phyloP scores from a whole-genome alignment of 1,140 invertebrate species.

The Macrobrachium rosenbergii region DNA sequence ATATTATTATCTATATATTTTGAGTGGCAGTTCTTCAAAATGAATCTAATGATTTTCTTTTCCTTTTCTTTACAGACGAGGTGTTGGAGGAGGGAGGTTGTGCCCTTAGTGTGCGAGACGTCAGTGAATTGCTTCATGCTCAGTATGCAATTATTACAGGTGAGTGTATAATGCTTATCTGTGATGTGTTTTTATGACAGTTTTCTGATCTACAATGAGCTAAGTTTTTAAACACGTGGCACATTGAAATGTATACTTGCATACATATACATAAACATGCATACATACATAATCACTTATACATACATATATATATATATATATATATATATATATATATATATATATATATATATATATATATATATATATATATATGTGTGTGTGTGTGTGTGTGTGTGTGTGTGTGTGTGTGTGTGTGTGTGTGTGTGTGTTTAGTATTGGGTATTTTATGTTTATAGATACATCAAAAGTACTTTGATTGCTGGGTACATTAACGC shows the following conservation, averaged over 20 bases:
- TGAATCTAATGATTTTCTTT: background rate
- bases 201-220: background rate
- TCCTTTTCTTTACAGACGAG: constrained; percentile 32
- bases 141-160: constrained; percentile 91
- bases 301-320: constrained; percentile 2
- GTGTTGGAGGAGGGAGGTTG: constrained; percentile 56
- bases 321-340: background rate
- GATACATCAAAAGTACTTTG: too few relatives aligned
- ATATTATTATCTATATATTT: too few relatives aligned
- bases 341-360: background rate
- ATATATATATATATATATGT: background rate
- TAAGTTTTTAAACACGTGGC: background rate
- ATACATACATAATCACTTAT: too few relatives aligned
- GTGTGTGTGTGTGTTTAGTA: too few relatives aligned
- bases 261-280: background rate
- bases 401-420: too few relatives aligned
- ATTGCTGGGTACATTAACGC: too few relatives aligned
- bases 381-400: too few relatives aligned
- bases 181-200: background rate
- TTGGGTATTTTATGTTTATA: background rate
- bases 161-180: constrained; percentile 68
- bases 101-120: constrained; percentile 80
- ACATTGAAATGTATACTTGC: background rate
- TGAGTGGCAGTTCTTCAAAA: background rate
- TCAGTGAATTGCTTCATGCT: constrained; percentile 86